Evolutionary conservation across 2,888 invertebrate species (phyloP).

Genomic region (Rhagonycha fulva): DNA sequence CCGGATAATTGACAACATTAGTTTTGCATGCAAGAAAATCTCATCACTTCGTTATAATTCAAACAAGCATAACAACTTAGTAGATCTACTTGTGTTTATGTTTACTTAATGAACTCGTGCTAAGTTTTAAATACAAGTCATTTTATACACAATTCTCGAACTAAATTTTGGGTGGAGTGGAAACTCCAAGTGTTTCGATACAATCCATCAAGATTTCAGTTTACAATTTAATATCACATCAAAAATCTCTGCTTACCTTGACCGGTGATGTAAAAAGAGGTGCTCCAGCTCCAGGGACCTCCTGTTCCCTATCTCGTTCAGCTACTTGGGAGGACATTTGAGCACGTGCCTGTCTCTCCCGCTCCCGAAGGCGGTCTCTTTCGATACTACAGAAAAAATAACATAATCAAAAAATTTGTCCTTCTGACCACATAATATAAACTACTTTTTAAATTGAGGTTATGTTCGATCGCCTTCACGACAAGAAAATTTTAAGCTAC

Average conservation of each 20-base stretch:
- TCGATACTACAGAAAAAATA: slow-evolving; percentile 55
- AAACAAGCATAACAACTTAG: slow-evolving; percentile 19
- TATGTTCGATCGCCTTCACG: background rate
- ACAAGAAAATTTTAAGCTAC: no score
- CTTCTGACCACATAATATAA: background rate
- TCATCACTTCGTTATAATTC: slow-evolving; percentile 21
- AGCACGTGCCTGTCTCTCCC: slow-evolving; percentile 76
- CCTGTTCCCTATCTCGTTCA: slow-evolving; percentile 64
- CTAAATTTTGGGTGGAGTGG: background rate
- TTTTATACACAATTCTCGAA: background rate
- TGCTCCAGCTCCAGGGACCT: slow-evolving; percentile 55
- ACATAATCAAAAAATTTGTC: slow-evolving; percentile 1
- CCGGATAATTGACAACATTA: background rate
- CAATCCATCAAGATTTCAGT: background rate
- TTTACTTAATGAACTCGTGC: slow-evolving; percentile 13
- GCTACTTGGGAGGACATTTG: slow-evolving; percentile 71
- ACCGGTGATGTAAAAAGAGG: slow-evolving; percentile 70
- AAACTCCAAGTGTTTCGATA: background rate
- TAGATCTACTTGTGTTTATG: slow-evolving; percentile 7
- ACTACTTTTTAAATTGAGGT: background rate
- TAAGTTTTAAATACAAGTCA: slow-evolving; percentile 15
- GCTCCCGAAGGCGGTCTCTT: slow-evolving; percentile 77
- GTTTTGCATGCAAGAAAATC: background rate
- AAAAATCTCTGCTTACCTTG: slow-evolving; percentile 59
- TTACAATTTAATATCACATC: slow-evolving; percentile 7